A percentile compares a stretch with the other conserved stretches of the same genome.
Evolutionary conservation across 2,797 vertebrate species (phyloP).

Genomic region (Intellagama lesueurii): DNA sequence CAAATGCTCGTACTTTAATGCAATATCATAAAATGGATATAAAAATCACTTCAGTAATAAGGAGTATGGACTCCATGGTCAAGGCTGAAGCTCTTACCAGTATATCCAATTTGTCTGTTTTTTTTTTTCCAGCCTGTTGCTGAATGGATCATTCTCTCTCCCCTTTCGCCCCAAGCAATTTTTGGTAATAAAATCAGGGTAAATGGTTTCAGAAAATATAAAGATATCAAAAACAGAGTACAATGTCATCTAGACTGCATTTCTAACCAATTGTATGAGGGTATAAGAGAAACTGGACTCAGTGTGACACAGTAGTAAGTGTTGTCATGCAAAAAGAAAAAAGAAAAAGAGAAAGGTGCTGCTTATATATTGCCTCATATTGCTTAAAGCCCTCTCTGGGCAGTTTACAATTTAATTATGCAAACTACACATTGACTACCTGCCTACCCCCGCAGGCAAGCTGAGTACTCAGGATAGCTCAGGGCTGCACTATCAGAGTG

Average conservation of each 20-base stretch:
- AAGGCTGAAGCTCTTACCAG: constrained; percentile 21
- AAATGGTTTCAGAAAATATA: neutral
- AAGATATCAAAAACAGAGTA: neutral
- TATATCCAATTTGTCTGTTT: neutral
- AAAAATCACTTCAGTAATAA: constrained; percentile 23
- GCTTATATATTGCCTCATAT: too few relatives aligned
- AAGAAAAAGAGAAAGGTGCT: too few relatives aligned
- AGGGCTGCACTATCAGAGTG: neutral
- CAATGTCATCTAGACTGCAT: neutral
- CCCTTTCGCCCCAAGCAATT: neutral
- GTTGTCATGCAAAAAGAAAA: neutral
- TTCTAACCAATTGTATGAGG: neutral
- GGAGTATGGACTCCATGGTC: constrained; percentile 4
- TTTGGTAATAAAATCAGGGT: neutral
- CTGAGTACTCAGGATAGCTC: too few relatives aligned
- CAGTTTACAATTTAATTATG: too few relatives aligned
- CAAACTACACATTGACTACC: too few relatives aligned
- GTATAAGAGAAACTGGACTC: neutral
- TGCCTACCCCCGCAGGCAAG: too few relatives aligned
- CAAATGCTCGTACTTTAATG: constrained; percentile 21
- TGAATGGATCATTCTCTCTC: neutral
- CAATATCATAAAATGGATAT: constrained; percentile 8
- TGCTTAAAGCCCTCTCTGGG: too few relatives aligned
- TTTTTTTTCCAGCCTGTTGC: neutral
- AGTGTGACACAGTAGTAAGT: neutral